Percentiles rank a stretch among this genome's conserved stretches.
These are phyloP conservation scores for Alexandromys oeconomus DNA, from an alignment of 2,797 vertebrate species.

Conservation along the genomic window DNA sequence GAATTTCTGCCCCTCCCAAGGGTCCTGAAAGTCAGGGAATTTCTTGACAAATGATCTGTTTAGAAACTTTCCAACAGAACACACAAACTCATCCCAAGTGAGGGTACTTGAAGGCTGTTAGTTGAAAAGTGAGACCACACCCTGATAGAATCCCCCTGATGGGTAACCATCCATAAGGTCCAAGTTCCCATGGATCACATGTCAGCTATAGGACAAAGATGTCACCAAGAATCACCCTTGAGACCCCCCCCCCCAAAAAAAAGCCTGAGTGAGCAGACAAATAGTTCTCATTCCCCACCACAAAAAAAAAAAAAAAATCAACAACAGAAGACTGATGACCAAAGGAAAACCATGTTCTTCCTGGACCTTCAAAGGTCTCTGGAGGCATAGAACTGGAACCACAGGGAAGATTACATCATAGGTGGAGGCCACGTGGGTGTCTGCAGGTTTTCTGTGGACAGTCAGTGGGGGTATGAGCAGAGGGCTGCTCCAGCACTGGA, in stretches of 20 bases:
- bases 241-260: neutral
- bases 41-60: neutral
- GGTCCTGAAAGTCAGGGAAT: neutral
- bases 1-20: neutral
- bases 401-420: neutral
- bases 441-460: neutral
- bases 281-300: neutral
- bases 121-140: neutral
- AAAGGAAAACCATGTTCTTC: neutral
- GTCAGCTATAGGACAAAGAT: no score
- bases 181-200: fast-evolving
- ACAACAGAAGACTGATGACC: neutral
- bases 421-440: fast-evolving
- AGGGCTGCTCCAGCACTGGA: neutral
- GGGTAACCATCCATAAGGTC: neutral
- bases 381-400: neutral
- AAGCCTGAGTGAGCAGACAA: neutral
- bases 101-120: neutral
- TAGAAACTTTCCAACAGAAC: no score
- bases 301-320: neutral
- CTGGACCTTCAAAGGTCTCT: neutral
- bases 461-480: neutral
- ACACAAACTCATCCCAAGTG: neutral
- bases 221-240: neutral
- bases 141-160: fast-evolving